Evolutionary conservation across 2,888 invertebrate genomes (phyloP), one percentile per base, ranked within the genome.

Genomic region (Willowsia nigromaculata): DNA sequence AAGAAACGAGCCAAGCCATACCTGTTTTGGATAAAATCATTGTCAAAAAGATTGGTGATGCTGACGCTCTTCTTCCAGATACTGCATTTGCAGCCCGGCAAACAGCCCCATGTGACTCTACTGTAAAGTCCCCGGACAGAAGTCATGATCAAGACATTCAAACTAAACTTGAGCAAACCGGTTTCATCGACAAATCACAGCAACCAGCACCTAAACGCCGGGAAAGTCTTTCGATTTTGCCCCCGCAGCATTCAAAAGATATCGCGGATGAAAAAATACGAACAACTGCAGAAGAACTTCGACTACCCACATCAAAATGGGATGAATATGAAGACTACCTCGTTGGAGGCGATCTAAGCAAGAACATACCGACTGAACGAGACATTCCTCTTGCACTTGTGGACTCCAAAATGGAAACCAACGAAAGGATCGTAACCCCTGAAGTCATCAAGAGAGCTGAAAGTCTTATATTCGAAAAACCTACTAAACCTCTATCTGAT

Each of bases 371-470:
- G 0, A 25, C 18, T 40, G 85, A 76, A 4, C 47, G 13, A 0
- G 27, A 59, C 53, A 76, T 78, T 68, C 65, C 84, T 65, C 11
- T 50, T 25, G 40, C 0, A 25, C n/a, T 71, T 27, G 4, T 6
- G 3, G 85, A 85, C n/a, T n/a, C 65, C 3, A 37, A 50, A 53
- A 18, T 15, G n/a, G 68, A 84, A 2, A 11, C 25, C 7, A 18
- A 93, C 91, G 76, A 93, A 59, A 97, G 97, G 94, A 96, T 96
- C 56, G 94, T 96, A 0, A 97, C 98, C 0, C 97, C 96, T 25
- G 98, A 98, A 94, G 97, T 98, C 4, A 94, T 98, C 78, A 98
- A 98, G 93, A 95, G 97, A 92, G 98, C 98, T 0, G 98, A 98
- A 94, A 98, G 98, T 93, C 98, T 97, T 0, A 97, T 98, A 92